Evolutionary conservation across 2,888 invertebrate species (phyloP), one percentile per base, ranked within the genome.

Genomic region (Drosophila neotestacea): DNA sequence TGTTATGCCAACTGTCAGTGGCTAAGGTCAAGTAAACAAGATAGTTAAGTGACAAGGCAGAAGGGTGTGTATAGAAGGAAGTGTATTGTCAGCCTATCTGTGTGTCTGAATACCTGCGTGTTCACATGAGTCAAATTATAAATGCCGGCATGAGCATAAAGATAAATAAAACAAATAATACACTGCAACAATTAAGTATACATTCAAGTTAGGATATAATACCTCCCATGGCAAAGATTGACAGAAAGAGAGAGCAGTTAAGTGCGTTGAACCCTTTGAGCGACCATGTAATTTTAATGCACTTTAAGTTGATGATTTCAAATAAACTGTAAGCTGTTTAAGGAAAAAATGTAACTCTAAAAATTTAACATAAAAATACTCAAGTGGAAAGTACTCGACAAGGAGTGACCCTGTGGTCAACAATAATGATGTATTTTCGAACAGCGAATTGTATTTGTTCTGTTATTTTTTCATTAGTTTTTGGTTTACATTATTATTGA

Each of bases 11-110:
- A 55, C 69, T 63, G 78, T 55, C 56, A 80, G 68, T 75, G 79
- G 72, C 70, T 85, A 78, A 84, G 86, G 82, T 86, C 84, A 82
- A 80, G 81, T 72, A 67, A 75, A 76, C 74, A 76, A 76, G 42
- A 58, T 34, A 39, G 47, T 60, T 41, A 44, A 50, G 28, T 32
- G 10, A 48, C 46, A 22, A 22, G 4, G 44, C 44, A 34, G 28
- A 6, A n/a, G 7, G 36, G 11, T 4, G 28, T 16, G 36, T 4
- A 28, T 4, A 28, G 16, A 1, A 10, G 4, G 11, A 9, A 34
- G 7, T 52, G 27, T 22, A 9, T 47, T 10, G 36, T 22, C 30
- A 10, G 13, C 46, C n/a, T 42, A 38, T 39, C 30, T 46, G 32
- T 39, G n/a, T 44, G 38, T 30, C n/a, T 42, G 50, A 42, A 39